Conservation (phyloP, 2,113 vertebrate species). For the Pheucticus melanocephalus region DNA sequence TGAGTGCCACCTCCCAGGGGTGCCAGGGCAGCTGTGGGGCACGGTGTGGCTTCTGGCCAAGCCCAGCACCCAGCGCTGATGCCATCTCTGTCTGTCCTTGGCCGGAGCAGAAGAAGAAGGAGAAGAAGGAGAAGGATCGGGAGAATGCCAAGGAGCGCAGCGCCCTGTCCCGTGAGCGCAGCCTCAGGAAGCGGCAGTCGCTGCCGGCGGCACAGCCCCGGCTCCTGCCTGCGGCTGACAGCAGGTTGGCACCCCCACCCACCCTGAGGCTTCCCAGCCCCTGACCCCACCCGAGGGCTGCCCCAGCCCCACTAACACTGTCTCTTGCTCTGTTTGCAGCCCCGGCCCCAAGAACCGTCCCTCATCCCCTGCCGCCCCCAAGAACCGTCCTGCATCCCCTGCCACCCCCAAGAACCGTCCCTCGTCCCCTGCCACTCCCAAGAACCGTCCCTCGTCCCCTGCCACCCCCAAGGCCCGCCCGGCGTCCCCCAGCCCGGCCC, state of each 20-base stretch:
- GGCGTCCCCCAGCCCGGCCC: constrained; percentile 76
- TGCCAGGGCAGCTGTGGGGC: not conserved
- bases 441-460: constrained; percentile 82
- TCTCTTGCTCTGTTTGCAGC: constrained; percentile 55
- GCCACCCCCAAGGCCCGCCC: constrained; percentile 77
- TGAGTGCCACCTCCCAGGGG: constrained; percentile 39
- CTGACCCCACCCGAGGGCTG: not conserved
- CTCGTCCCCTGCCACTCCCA: constrained; percentile 79
- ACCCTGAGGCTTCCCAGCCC: not conserved
- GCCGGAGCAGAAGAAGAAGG: constrained; percentile 84
- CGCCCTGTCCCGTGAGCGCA: constrained; percentile 84
- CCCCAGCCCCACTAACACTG: not conserved
- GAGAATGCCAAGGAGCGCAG: constrained; percentile 94
- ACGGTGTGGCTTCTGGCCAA: fast-evolving
- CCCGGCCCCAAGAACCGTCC: constrained; percentile 53
- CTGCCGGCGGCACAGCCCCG: constrained; percentile 70
- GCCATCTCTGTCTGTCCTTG: not conserved
- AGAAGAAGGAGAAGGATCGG: constrained; percentile 94
- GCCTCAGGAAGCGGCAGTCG: constrained; percentile 88
- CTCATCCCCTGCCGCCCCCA: not conserved
- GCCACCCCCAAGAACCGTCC: constrained; percentile 78
- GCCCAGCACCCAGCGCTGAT: fast-evolving
- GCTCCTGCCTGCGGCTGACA: not conserved
- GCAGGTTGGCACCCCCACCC: constrained; percentile 43
- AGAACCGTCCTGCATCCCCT: not conserved